Evolutionary conservation across 2,888 invertebrate species (phyloP), one percentile per base, ranked within the genome.

Genomic region (Agonum fuliginosum): DNA sequence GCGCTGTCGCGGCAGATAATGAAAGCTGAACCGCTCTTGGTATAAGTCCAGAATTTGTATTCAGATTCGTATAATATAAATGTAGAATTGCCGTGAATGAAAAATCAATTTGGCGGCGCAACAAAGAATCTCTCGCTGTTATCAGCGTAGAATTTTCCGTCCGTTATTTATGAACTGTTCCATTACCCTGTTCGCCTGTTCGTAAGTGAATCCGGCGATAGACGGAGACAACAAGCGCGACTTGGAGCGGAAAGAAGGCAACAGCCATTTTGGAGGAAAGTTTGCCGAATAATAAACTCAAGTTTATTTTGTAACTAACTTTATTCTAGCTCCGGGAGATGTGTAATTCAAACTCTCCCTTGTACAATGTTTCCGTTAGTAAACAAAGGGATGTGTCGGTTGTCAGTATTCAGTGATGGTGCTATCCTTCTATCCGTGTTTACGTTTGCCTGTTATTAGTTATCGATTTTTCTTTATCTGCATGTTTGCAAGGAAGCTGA

Each of bases 271-370:
- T 77, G 69, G 54, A 70, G 76, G 70, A 77, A 77, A 77, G 77
- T 77, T 77, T 70, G 77, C 41, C 70, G 77, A 77, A 77, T 77
- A 77, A 77, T 77, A 77, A 77, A 77, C 77, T 77, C 41, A 77
- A 77, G 77, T 77, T 77, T 77, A 77, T 77, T 77, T 77, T 77
- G 69, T 77, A 77, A 70, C 77, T 77, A 77, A 77, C 77, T 77
- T 77, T 70, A 70, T 77, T 77, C 77, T 70, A 77, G 77, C 77
- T 77, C 70, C 70, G 43, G 77, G 77, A 70, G 70, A 77, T 77
- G 77, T 77, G 77, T 70, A 77, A 77, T 77, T 77, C 77, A 77
- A 77, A 77, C 77, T 77, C 77, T 54, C 67, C 75, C 77, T 77
- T 77, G 70, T 69, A 77, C 27, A 70, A 69, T 77, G 77, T 77